A percentile compares a stretch with the other conserved stretches of the same genome.
These are phyloP conservation scores for Calycopis cecrops DNA, from an alignment of 1,140 invertebrate species.

Conservation along the genomic window DNA sequence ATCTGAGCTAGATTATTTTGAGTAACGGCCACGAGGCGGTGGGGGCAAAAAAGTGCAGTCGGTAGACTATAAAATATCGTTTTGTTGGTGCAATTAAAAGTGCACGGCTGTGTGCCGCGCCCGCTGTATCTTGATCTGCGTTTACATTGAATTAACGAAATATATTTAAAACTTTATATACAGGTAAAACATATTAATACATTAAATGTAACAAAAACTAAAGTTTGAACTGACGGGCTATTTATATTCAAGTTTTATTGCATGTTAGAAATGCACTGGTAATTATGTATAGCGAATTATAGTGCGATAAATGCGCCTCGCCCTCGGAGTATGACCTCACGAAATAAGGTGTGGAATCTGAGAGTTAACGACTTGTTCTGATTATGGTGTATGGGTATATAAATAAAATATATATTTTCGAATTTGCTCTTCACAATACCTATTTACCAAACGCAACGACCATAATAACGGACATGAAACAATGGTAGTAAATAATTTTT, in stretches of 20 bases:
- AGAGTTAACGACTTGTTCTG: too few relatives aligned
- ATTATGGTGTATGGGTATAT: too few relatives aligned
- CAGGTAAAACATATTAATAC: neutral
- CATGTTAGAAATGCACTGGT: neutral
- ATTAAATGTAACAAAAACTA: neutral
- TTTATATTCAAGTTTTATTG: slow-evolving; percentile 9
- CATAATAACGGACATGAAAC: too few relatives aligned
- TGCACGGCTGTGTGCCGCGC: slow-evolving; percentile 29
- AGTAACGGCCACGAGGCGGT: slow-evolving; percentile 41
- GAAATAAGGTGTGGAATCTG: too few relatives aligned
- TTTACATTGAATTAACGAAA: slow-evolving; percentile 6
- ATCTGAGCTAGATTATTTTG: slow-evolving; percentile 67
- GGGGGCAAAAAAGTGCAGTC: slow-evolving; percentile 46
- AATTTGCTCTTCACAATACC: too few relatives aligned
- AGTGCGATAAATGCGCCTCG: too few relatives aligned
- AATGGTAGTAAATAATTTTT: slow-evolving; percentile 13
- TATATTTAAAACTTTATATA: slow-evolving; percentile 3
- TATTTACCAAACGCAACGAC: too few relatives aligned
- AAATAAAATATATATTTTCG: too few relatives aligned
- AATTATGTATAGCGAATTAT: too few relatives aligned
- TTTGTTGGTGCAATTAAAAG: slow-evolving; percentile 62
- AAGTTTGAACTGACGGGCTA: neutral
- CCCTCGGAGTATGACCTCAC: too few relatives aligned
- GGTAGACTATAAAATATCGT: slow-evolving; percentile 59
- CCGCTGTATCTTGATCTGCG: slow-evolving; percentile 19